Base-by-base conservation (phyloP, 2,888 invertebrate genomes). In the Heteropelma amictum region DNA sequence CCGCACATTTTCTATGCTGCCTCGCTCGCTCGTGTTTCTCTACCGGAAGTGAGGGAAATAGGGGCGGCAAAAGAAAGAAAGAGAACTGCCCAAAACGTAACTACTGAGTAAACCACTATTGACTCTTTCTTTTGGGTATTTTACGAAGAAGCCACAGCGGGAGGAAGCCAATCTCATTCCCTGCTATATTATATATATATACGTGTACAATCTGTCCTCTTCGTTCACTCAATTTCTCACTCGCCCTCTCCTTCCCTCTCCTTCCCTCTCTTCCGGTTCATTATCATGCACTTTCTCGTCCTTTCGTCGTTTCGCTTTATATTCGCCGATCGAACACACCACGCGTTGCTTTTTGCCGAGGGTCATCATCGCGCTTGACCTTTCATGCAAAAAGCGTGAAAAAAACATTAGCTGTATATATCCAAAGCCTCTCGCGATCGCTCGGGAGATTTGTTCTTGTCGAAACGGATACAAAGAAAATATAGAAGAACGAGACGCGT, bases 1-100 rank as follows among this genome's bases (percentile, higher is more conserved):
- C 84, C 86, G 82, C 76, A 72, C 85, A 84, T 86, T 87, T 87
- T 87, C 85, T 84, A 86, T 87, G 83, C 82, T 81, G n/a, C n/a
- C 79, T 77, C 65, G 73, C 74, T 68, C 68, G 64, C 64, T 65
- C 60, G 64, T 60, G 56, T 67, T 71, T 68, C 64, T 58, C 64
- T 63, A 71, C 61, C 71, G 71, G 68, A 60, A 58, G 68, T 68
- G 30, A 49, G 60, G 51, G 30, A 53, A 53, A 63, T 49, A 14
- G 42, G 17, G 33, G 12, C 23, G 28, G 40, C 6, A 12, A 23
- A 26, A 45, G 28, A 67, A 21, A 56, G 35, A 40, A 64, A 76
- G 21, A 33, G 40, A 68, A 72, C 71, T 72, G 76, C 72, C n/a
- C 64, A 68, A 68, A 68, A 76, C 63, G 76, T 58, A 79, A 77